Conservation (phyloP, 2,113 vertebrate species). For the Argyrosomus japonicus region DNA sequence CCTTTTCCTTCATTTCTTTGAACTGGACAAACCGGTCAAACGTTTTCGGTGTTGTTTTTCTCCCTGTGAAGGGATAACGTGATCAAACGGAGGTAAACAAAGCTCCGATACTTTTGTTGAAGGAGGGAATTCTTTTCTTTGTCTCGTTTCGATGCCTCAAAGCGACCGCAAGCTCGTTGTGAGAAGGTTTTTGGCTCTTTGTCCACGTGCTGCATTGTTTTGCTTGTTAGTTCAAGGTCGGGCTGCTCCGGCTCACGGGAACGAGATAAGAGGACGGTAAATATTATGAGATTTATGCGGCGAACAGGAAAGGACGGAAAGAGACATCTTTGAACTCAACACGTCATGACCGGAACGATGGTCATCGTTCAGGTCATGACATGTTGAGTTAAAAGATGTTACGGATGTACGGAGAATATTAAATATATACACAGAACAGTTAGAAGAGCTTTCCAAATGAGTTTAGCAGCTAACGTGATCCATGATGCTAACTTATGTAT, state of each 20-base stretch:
- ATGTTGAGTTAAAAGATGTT: background rate
- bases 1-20: background rate
- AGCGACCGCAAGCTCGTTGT: slow-evolving; percentile 14
- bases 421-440: background rate
- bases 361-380: background rate
- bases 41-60: slow-evolving; percentile 5
- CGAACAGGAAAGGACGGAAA: background rate
- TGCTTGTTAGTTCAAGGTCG: slow-evolving; percentile 40
- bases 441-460: too few species aligned
- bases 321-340: too few species aligned
- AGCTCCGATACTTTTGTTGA: background rate
- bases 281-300: slow-evolving; percentile 55
- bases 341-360: too few species aligned
- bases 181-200: slow-evolving; percentile 9
- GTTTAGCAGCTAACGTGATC: too few species aligned
- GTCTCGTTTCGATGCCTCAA: slow-evolving; percentile 26
- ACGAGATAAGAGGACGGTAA: slow-evolving; percentile 40
- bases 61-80: background rate
- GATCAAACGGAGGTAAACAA: slow-evolving; percentile 30
- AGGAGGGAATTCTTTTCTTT: slow-evolving; percentile 21
- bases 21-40: slow-evolving; percentile 34
- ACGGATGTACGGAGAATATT: slow-evolving; percentile 4
- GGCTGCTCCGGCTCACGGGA: background rate
- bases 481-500: too few species aligned
- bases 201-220: background rate